Evolutionary conservation across 2,113 vertebrate genomes (phyloP).

Genomic region (Epinephelus lanceolatus): DNA sequence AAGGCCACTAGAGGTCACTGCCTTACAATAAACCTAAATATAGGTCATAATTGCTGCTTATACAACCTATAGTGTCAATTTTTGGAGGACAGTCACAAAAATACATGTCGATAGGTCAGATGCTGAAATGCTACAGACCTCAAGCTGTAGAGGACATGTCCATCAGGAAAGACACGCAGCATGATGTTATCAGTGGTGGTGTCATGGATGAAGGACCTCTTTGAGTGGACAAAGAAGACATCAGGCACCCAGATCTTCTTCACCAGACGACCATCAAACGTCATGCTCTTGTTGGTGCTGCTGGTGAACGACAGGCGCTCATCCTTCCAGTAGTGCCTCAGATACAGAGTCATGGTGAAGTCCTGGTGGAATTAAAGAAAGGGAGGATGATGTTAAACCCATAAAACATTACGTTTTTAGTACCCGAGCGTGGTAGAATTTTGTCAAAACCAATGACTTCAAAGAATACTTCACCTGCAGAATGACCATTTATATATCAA

Average conservation of each 20-base stretch:
- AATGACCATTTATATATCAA: no score
- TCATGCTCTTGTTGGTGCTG: constrained; percentile 96
- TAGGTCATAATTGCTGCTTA: no score
- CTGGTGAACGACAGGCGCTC: constrained; percentile 93
- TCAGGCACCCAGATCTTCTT: constrained; percentile 99
- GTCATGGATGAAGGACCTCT: constrained; percentile 95
- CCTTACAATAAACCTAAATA: no score
- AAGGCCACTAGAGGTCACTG: no score
- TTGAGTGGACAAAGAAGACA: constrained; percentile 98
- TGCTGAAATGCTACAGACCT: constrained; percentile 79
- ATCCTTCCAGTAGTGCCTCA: constrained; percentile 97
- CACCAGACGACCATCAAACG: constrained; percentile 93
- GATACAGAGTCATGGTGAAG: constrained; percentile 97
- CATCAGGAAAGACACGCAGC: constrained; percentile 95
- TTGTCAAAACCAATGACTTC: not conserved
- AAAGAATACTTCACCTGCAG: no score
- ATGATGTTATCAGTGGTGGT: constrained; percentile 98
- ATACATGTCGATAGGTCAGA: not conserved
- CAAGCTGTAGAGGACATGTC: constrained; percentile 96
- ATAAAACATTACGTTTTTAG: not conserved
- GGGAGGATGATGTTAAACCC: not conserved
- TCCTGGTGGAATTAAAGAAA: constrained; percentile 81
- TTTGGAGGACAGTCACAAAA: no score
- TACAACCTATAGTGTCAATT: no score
- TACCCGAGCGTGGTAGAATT: not conserved